These are phyloP conservation scores for Colinus virginianus DNA, from an alignment of 2,113 vertebrate species.

Conservation along the genomic window DNA sequence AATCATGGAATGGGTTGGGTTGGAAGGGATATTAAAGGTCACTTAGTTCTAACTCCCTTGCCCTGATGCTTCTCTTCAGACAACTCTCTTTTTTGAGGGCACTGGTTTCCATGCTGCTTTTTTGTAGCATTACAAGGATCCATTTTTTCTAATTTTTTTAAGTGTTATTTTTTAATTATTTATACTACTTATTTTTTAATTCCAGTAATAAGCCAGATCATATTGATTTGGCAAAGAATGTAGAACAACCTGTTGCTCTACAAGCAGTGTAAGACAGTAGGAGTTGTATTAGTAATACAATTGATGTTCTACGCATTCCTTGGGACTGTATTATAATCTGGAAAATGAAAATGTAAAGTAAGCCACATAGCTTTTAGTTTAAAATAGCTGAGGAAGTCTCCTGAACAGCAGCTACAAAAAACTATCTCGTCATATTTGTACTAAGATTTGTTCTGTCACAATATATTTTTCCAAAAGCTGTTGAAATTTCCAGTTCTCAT, in stretches of 20 bases:
- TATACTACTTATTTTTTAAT: not conserved
- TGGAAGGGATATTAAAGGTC: not conserved
- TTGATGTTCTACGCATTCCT: not conserved
- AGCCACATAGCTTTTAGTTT: not conserved
- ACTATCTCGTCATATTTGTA: not conserved
- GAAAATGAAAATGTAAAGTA: not conserved
- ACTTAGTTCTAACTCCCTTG: not conserved
- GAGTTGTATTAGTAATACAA: not conserved
- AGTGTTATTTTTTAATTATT: not conserved
- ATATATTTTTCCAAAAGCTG: not conserved
- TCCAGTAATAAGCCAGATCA: not conserved
- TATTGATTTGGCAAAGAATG: not conserved
- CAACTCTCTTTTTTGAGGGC: not conserved
- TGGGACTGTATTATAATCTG: not conserved
- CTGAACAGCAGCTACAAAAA: not conserved
- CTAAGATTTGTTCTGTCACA: not conserved
- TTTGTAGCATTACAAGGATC: not conserved
- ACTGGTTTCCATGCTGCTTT: not conserved
- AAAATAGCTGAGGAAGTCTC: not conserved
- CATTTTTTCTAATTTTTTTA: not conserved
- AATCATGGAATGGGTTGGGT: not conserved
- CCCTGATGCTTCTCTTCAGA: not conserved
- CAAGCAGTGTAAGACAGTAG: not conserved
- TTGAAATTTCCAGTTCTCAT: constrained; percentile 1
- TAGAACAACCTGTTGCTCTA: not conserved